Percentiles rank a stretch among this genome's conserved stretches.
These are phyloP conservation scores for Sylvicola fuscatus DNA, from an alignment of 2,888 invertebrate genomes.

Conservation along the genomic window DNA sequence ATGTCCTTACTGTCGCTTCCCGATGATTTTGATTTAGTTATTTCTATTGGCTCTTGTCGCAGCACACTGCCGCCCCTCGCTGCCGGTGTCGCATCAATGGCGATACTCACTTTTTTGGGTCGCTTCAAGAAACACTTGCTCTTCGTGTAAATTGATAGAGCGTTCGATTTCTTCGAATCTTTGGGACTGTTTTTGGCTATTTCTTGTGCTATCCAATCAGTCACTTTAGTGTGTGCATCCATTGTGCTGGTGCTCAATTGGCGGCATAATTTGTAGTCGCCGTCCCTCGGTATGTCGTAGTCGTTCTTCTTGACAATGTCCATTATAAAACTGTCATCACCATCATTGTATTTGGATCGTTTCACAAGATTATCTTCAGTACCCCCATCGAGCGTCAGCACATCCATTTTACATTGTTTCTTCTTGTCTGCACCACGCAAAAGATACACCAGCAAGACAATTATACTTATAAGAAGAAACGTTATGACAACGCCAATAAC, in stretches of 20 bases:
- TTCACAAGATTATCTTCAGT: constrained; percentile 22
- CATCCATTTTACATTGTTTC: constrained; percentile 5
- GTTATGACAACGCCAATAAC: constrained; percentile 42
- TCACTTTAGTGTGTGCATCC: constrained; percentile 69
- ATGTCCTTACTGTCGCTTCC: constrained; percentile 14
- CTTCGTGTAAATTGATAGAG: constrained; percentile 28
- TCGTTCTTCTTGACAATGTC: constrained; percentile 18
- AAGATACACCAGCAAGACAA: constrained; percentile 14
- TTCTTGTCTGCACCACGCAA: constrained; percentile 4
- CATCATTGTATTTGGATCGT: constrained; percentile 17
- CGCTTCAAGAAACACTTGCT: constrained; percentile 22
- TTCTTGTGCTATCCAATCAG: constrained; percentile 70
- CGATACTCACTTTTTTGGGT: constrained; percentile 51
- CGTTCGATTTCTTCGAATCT: constrained; percentile 18
- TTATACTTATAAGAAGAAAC: constrained; percentile 50
- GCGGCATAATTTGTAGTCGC: constrained; percentile 41
- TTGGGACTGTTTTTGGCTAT: constrained; percentile 50
- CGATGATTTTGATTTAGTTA: constrained; percentile 29
- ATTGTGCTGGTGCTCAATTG: constrained; percentile 63
- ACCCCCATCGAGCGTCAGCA: constrained; percentile 15
- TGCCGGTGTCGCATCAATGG: constrained; percentile 57
- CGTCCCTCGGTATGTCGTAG: constrained; percentile 26
- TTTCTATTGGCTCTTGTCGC: constrained; percentile 55
- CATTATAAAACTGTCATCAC: constrained; percentile 22
- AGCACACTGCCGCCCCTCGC: constrained; percentile 50